A percentile compares a stretch with the other conserved stretches of the same genome.
Evolutionary conservation across 1,140 invertebrate species (phyloP).

Genomic region (honey bee (Apis mellifera)): DNA sequence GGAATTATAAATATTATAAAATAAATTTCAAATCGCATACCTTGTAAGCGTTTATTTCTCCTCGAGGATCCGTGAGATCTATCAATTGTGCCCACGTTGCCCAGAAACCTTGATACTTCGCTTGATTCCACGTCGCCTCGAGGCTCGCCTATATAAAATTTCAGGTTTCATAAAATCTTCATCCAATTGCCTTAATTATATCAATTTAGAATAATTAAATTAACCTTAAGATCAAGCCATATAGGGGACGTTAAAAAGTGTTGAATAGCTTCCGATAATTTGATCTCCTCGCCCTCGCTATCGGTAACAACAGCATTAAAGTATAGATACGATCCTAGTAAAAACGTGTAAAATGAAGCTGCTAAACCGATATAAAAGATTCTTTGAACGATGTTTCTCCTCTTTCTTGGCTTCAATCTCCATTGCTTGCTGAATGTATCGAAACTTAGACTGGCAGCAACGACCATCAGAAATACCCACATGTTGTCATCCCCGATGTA

Average conservation of each 20-base stretch:
- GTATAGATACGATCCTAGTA: slow-evolving; percentile 91
- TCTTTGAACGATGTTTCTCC: slow-evolving; percentile 78
- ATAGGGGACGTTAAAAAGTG: slow-evolving; percentile 95
- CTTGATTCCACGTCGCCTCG: slow-evolving; percentile 88
- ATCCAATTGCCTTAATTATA: not conserved
- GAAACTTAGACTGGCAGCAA: slow-evolving; percentile 85
- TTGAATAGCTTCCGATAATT: slow-evolving; percentile 91
- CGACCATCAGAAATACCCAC: slow-evolving; percentile 85
- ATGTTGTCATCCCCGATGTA: slow-evolving; percentile 86
- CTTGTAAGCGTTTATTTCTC: slow-evolving; percentile 94
- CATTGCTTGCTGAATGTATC: slow-evolving; percentile 90
- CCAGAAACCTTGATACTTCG: slow-evolving; percentile 89
- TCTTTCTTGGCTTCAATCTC: slow-evolving; percentile 84
- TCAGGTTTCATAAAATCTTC: not conserved
- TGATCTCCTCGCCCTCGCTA: slow-evolving; percentile 93
- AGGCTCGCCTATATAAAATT: slow-evolving; percentile 80
- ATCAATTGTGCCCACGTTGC: slow-evolving; percentile 93
- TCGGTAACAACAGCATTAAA: slow-evolving; percentile 95
- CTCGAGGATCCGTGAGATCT: slow-evolving; percentile 92
- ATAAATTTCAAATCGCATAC: slow-evolving; percentile 76
- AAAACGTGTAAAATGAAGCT: slow-evolving; percentile 85
- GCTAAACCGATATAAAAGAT: slow-evolving; percentile 83
- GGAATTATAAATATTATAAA: not conserved
- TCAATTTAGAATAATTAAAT: not conserved
- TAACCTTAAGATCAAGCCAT: slow-evolving; percentile 84